Conservation (phyloP, 2,888 invertebrate species). For the Kuschelorhynchus macadamiae region DNA sequence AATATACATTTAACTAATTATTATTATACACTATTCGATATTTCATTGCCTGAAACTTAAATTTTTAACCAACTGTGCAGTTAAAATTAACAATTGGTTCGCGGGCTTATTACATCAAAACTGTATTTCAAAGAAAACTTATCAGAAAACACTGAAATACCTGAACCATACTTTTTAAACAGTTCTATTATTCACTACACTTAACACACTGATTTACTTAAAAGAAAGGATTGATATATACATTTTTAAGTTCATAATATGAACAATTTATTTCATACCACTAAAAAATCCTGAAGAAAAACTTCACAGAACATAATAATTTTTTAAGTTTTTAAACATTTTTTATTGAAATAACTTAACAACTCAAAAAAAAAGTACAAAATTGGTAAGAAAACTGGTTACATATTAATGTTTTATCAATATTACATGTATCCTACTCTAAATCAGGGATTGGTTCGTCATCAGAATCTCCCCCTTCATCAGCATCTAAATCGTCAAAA, state of each 20-base stretch:
- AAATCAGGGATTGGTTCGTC: constrained; percentile 85
- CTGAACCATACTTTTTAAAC: too few relatives aligned
- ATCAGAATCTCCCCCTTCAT: constrained; percentile 78
- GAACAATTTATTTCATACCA: background rate
- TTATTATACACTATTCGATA: constrained; percentile 30
- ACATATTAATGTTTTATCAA: constrained; percentile 32
- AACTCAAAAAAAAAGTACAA: constrained; percentile 32
- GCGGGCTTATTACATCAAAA: too few relatives aligned
- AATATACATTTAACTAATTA: constrained; percentile 38
- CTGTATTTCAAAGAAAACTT: too few relatives aligned
- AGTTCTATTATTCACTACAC: too few relatives aligned
- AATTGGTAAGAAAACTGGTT: constrained; percentile 24
- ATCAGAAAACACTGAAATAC: too few relatives aligned
- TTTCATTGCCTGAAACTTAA: background rate
- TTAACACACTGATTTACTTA: too few relatives aligned
- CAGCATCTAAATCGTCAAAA: constrained; percentile 81
- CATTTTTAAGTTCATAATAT: background rate
- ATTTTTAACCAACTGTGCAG: background rate
- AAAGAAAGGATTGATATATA: too few relatives aligned
- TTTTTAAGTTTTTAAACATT: constrained; percentile 7
- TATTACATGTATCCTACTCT: constrained; percentile 72
- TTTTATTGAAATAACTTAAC: constrained; percentile 42
- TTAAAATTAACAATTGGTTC: too few relatives aligned
- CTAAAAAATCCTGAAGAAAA: background rate
- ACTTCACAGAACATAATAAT: constrained; percentile 12